phyloP scores from a whole-genome alignment of 2,797 vertebrate genomes.

The Lacerta bilineata region DNA sequence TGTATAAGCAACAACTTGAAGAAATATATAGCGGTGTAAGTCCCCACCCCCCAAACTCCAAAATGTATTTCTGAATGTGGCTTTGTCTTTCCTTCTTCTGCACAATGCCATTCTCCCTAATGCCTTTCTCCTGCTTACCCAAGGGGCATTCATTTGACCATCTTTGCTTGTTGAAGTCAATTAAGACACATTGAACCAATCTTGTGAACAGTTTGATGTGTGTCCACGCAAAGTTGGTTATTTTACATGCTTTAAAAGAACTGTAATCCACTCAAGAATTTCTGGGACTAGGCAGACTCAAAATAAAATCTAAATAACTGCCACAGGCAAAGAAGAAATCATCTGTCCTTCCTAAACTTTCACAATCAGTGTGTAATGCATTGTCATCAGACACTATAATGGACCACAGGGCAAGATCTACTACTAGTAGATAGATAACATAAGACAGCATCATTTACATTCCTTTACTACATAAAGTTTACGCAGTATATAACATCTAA shows the following conservation, averaged over 20 bases:
- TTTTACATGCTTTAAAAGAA: neutral
- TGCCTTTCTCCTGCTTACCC: neutral
- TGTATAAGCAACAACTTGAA: neutral
- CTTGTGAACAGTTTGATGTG: neutral
- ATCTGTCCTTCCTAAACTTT: neutral
- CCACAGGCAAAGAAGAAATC: neutral
- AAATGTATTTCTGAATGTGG: neutral
- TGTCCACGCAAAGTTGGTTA: neutral
- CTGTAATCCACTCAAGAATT: neutral
- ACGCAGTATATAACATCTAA: neutral
- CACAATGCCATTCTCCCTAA: neutral
- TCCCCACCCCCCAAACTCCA: neutral
- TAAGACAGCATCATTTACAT: neutral
- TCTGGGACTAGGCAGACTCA: neutral
- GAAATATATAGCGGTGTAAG: neutral
- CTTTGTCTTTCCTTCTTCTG: neutral
- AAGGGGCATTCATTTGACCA: neutral
- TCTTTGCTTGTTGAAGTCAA: neutral
- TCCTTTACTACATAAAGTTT: no score
- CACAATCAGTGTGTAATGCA: neutral
- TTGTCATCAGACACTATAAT: neutral
- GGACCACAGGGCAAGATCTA: neutral
- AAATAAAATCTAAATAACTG: constrained; percentile 1
- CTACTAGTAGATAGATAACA: neutral
- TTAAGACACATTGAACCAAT: neutral